These are phyloP conservation scores for Melipona quadrifasciata DNA, from an alignment of 1,140 invertebrate species.

Conservation along the genomic window DNA sequence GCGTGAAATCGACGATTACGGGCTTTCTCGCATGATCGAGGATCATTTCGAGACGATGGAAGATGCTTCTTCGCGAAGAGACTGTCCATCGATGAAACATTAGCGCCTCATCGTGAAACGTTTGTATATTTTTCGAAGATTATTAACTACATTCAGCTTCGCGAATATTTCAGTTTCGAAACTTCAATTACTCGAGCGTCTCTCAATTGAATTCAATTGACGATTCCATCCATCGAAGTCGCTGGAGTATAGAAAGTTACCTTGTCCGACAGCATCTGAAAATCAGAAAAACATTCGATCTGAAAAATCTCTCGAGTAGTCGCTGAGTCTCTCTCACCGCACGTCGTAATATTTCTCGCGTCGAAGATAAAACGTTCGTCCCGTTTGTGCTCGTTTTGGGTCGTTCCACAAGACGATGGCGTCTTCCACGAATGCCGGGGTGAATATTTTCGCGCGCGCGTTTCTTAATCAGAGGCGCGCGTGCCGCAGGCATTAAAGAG, in stretches of 20 bases:
- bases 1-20: not conserved
- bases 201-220: no score
- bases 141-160: no score
- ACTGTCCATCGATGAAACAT: not conserved
- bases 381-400: not conserved
- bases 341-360: not conserved
- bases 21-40: not conserved
- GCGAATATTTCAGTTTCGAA: no score
- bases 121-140: no score
- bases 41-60: not conserved
- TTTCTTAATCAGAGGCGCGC: not conserved
- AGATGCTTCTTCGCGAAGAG: not conserved
- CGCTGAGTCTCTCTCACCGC: no score
- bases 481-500: conserved; percentile 15
- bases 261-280: no score
- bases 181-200: no score
- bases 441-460: not conserved
- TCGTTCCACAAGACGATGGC: not conserved
- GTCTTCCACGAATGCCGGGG: no score
- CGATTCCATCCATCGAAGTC: no score
- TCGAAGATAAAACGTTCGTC: not conserved
- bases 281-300: no score
- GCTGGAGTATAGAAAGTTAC: no score
- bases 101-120: not conserved
- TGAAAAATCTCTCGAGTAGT: no score